Percentiles rank a stretch among this genome's conserved stretches.
Conservation (phyloP, 1,140 invertebrate species). For the Plectus sambesii region DNA sequence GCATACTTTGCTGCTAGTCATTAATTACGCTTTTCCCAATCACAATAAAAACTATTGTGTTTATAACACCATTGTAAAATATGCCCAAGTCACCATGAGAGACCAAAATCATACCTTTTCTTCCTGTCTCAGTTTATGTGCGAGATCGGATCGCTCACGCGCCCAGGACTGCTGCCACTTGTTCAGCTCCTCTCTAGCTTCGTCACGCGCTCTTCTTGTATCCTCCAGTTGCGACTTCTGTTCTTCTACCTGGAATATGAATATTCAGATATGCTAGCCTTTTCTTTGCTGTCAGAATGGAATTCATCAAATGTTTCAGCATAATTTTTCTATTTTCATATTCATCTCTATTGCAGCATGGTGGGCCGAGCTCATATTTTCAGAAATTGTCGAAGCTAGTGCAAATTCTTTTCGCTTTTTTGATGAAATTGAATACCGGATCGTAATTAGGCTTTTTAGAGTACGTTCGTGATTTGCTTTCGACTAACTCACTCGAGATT, state of each 20-base stretch:
- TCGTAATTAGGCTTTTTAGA: too few species aligned
- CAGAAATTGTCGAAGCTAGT: too few species aligned
- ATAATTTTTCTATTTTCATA: background rate
- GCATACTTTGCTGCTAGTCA: too few species aligned
- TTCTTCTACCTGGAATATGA: background rate
- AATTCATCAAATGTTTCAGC: background rate
- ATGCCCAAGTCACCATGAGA: too few species aligned
- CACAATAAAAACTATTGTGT: conserved; percentile 9
- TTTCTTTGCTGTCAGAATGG: conserved; percentile 11
- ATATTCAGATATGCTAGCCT: background rate
- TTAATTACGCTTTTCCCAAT: conserved; percentile 33
- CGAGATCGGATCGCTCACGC: conserved; percentile 31
- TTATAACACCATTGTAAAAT: background rate
- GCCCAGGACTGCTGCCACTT: conserved; percentile 19
- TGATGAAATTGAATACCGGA: too few species aligned
- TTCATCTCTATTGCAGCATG: background rate
- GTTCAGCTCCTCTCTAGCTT: conserved; percentile 27
- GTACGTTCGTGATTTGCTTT: too few species aligned
- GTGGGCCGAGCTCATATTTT: too few species aligned
- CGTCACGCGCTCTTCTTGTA: conserved; percentile 28
- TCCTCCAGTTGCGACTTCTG: conserved; percentile 14
- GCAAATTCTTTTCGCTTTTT: too few species aligned
- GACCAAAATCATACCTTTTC: conserved; percentile 37
- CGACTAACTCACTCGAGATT: too few species aligned
- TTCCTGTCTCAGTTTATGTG: conserved; percentile 35